Evolutionary conservation across 23 tunicate genomes (phyloP), one percentile per base, ranked within the genome.

Genomic region (Aplidium turbinatum): DNA sequence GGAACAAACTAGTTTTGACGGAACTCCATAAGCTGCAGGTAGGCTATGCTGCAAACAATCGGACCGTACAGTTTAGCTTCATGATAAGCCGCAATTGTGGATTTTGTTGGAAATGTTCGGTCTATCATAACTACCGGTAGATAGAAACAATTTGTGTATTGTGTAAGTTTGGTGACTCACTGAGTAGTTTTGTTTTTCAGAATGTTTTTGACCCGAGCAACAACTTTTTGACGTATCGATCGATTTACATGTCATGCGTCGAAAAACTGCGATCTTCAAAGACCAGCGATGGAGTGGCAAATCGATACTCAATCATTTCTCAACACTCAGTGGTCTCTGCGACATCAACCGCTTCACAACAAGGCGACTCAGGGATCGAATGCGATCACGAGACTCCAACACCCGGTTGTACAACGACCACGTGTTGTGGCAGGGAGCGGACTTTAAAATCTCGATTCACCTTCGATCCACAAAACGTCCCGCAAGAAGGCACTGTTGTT

Each of bases 311-410:
- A 24, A 70, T 72, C 31, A 45, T 51, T 26, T 89, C 96, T 13
- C 87, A 87, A 60, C 87, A 74, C 36, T 81, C 87, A 2, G 61
- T 64, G 6, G 64, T 77, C 3, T 91, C 97, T 0, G 86, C 58
- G 20, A 35, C 75, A 27, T 91, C 97, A 13, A 38, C 76, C 38
- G 47, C 82, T 23, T 91, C 97, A 20, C 97, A 80, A 53, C 86
- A 76, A 31, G 76, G 86, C 6, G 97, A 91, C 65, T 91, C 97
- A 2, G 97, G 91, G 35, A 72, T 84, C 66, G 97, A 91, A 64
- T 78, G 85, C 78, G 89, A 83, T 0, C 77, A 84, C 57, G 86
- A 79, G 0, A 39, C 48, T 33, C 57, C 73, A 42, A 65, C 36
- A 23, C 24, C 58, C 6, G 19, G 20, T 35, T 9, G 39, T 4